phyloP scores from a whole-genome alignment of 2,113 vertebrate genomes.

The Tonatia bakeri region DNA sequence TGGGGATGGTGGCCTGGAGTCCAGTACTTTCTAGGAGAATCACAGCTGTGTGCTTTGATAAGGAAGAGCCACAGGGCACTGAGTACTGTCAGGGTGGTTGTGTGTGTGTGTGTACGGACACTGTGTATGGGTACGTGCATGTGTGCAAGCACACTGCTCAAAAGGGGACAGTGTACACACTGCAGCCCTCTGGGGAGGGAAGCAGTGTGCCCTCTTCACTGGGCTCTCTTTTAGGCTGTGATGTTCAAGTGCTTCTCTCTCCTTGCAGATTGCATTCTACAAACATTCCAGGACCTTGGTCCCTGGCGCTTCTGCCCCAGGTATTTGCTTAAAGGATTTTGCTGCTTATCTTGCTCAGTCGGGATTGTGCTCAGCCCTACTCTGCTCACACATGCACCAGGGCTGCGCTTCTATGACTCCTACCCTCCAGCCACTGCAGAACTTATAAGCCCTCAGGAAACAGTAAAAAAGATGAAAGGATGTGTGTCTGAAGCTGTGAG shows the following conservation, averaged over 20 bases:
- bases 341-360: neutral
- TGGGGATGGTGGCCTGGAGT: neutral
- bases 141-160: neutral
- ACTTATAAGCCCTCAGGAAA: neutral
- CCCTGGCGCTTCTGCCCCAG: neutral
- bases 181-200: too few species aligned
- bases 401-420: neutral
- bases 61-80: neutral
- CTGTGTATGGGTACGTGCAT: accelerated
- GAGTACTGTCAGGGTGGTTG: too few species aligned
- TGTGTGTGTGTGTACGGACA: accelerated
- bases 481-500: neutral
- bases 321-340: constrained; percentile 25
- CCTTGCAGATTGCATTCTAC: neutral
- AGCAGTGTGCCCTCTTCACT: neutral
- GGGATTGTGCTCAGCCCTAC: neutral
- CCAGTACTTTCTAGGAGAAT: neutral
- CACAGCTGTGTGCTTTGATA: neutral
- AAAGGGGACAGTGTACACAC: too few species aligned
- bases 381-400: accelerated
- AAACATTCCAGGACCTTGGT: neutral
- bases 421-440: constrained; percentile 2
- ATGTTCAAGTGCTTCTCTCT: neutral
- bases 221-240: neutral
- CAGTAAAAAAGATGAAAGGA: neutral